Base-by-base conservation (phyloP, 2,888 invertebrate genomes). In the Helleia helle region DNA sequence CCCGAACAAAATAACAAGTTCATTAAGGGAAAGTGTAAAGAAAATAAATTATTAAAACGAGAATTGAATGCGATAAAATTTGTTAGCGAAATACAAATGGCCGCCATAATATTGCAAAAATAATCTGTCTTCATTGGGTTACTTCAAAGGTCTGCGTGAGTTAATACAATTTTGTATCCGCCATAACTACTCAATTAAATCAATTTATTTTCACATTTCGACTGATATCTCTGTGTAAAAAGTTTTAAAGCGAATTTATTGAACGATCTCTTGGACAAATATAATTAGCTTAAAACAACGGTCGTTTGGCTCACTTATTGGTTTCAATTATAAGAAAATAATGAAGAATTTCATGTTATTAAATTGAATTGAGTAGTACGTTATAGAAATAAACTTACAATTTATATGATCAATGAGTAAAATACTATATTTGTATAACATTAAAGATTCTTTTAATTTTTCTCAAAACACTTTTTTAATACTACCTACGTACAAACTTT, bases 61-160 rank as follows among this genome's bases (percentile, higher is more conserved):
- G 13, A 11, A 24, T 11, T 30, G n/a, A 7, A 24, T 14, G 22
- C 24, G 30, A 9, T 11, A 26, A 27, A 28, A 28, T 3, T 6
- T 26, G 15, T 15, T 31, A 11, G 17, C 12, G 40, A 46, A 41
- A 43, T 43, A 42, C 46, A 48, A 42, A 40, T 44, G 40, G 25
- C 42, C 25, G 31, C 5, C 22, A 22, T 22, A 22, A 22, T 22
- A 8, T 22, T 22, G 34, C 12, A 12, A 4, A 3, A 31, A 18
- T 37, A 36, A 40, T 36, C 34, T 40, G 39, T 24, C 25, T 46
- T 48, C 39, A 48, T 46, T 28, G 38, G 40, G 47, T 45, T 43
- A 42, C 46, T 44, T 41, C 36, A 42, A 48, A 46, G 46, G 40
- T 26, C 34, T 36, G 31, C 43, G 43, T 40, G 36, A 42, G 18